Evolutionary conservation across 2,113 vertebrate species (phyloP).

Genomic region (Spea bombifrons): DNA sequence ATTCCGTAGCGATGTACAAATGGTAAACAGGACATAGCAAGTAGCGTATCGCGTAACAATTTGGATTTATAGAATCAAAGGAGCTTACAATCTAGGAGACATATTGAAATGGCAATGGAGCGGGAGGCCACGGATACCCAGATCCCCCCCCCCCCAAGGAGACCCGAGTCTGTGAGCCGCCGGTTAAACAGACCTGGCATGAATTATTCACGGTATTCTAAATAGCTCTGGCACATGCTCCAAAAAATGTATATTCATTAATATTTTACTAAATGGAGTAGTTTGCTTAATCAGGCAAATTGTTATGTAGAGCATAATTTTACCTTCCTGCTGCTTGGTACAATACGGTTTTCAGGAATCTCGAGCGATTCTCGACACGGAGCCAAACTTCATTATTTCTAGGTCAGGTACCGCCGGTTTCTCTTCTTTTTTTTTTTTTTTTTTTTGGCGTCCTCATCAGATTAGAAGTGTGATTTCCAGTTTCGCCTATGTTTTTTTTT

Average conservation of each 20-base stretch:
- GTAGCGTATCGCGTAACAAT: no score
- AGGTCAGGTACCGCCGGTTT: not conserved
- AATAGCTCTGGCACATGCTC: not conserved
- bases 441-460: no score
- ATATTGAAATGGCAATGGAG: no score
- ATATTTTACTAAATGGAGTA: not conserved
- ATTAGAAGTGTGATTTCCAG: no score
- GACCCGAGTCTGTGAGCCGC: not conserved
- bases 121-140: not conserved
- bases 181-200: not conserved
- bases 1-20: no score
- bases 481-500: no score
- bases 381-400: not conserved
- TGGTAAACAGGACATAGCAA: no score
- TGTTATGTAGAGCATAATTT: not conserved
- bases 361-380: not conserved
- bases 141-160: not conserved
- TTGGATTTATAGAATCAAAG: no score
- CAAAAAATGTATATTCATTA: not conserved
- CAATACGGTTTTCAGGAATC: not conserved
- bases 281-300: not conserved
- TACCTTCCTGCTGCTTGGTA: not conserved
- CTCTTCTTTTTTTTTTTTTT: no score
- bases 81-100: no score
- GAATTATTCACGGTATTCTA: not conserved